Evolutionary conservation across 2,797 vertebrate genomes (phyloP).

Genomic region (Brachyalestes nurse): DNA sequence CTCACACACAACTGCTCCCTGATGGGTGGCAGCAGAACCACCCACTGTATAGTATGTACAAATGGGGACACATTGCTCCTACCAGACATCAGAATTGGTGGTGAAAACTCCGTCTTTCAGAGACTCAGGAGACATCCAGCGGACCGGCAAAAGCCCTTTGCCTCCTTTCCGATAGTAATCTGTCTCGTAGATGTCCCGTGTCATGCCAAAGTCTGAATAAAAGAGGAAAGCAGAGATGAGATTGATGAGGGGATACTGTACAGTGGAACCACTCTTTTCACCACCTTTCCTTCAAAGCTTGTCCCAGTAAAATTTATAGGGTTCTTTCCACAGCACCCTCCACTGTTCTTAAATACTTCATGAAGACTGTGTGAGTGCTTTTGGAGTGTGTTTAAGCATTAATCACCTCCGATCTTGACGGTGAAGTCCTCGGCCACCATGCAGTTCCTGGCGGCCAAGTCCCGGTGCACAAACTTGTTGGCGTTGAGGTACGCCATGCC

Average conservation of each 20-base stretch:
- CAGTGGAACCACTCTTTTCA: slow-evolving; percentile 56
- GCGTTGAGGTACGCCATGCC: slow-evolving; percentile 99
- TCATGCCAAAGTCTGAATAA: slow-evolving; percentile 96
- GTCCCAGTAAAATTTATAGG: slow-evolving; percentile 61
- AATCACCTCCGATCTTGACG: slow-evolving; percentile 96
- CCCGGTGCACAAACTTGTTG: slow-evolving; percentile 99
- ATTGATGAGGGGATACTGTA: slow-evolving; percentile 58
- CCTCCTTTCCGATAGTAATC: slow-evolving; percentile 99
- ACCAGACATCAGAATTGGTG: slow-evolving; percentile 98
- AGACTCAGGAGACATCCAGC: slow-evolving; percentile 99
- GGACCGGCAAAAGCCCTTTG: slow-evolving; percentile 96
- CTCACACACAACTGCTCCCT: slow-evolving; percentile 28
- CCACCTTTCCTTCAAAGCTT: slow-evolving; percentile 51
- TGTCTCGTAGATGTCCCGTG: slow-evolving; percentile 98
- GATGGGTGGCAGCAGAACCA: slow-evolving; percentile 15
- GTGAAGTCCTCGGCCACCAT: slow-evolving; percentile 99
- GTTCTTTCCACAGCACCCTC: slow-evolving; percentile 46
- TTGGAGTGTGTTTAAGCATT: slow-evolving; percentile 15
- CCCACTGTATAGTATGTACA: slow-evolving; percentile 18
- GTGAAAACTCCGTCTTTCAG: slow-evolving; percentile 99
- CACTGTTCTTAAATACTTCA: slow-evolving; percentile 58
- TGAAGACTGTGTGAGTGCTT: slow-evolving; percentile 36
- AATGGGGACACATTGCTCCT: slow-evolving; percentile 64
- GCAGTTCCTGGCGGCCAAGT: slow-evolving; percentile 97
- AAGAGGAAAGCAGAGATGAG: slow-evolving; percentile 55